Percentiles rank a stretch among this genome's conserved stretches.
Conservation (phyloP, 2,113 vertebrate genomes). For the Ardeotis arabs region DNA sequence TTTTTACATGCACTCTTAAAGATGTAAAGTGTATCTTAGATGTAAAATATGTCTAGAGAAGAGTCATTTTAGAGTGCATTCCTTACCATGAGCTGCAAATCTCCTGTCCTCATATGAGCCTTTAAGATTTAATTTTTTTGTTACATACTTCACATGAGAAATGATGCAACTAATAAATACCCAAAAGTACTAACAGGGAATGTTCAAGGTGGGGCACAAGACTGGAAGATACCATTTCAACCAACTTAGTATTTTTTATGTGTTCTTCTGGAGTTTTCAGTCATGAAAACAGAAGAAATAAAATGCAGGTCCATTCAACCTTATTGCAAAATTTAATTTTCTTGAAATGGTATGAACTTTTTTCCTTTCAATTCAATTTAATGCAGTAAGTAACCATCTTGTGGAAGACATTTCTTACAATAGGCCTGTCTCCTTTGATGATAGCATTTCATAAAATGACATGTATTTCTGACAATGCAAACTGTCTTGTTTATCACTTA, state of each 20-base stretch:
- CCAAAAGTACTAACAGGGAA: background rate
- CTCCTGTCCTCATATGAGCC: background rate
- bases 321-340: background rate
- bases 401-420: background rate
- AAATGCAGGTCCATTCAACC: background rate
- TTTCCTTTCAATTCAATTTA: background rate
- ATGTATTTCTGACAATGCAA: background rate
- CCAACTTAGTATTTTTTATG: background rate
- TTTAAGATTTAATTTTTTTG: background rate
- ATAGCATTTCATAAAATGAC: background rate
- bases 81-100: background rate
- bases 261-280: background rate
- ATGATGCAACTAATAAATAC: background rate
- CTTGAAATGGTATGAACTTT: background rate
- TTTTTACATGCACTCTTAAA: fast-evolving
- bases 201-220: background rate
- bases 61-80: background rate
- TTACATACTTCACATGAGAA: background rate
- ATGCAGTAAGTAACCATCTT: background rate
- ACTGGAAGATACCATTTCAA: background rate
- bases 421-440: background rate
- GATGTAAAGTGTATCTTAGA: background rate
- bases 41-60: background rate
- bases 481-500: background rate
- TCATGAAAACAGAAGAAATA: background rate